Conservation (phyloP, 2,113 vertebrate species). For the Monarcha castaneiventris region DNA sequence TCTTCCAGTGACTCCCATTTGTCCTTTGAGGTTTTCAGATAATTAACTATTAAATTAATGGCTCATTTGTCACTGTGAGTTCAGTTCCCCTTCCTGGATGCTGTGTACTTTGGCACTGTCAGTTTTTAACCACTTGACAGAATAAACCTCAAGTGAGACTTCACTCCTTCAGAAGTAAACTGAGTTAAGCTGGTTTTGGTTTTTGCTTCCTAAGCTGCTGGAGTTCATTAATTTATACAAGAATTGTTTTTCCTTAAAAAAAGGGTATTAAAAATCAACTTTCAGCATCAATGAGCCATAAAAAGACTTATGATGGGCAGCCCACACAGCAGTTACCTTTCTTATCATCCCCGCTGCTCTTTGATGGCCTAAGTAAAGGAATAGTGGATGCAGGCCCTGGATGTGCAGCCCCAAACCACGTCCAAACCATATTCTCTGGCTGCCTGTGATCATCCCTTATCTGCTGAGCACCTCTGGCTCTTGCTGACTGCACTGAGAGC, state of each 20-base stretch:
- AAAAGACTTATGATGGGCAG: background rate
- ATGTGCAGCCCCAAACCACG: background rate
- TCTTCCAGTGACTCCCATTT: conserved; percentile 8
- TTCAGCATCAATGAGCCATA: background rate
- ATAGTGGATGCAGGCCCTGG: background rate
- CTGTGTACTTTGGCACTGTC: conserved; percentile 2
- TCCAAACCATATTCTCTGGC: background rate
- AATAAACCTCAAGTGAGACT: background rate
- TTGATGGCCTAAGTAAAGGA: background rate
- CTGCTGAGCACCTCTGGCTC: background rate
- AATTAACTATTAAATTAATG: conserved; percentile 33
- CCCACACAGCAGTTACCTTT: background rate
- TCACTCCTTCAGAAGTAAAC: background rate
- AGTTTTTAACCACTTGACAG: background rate
- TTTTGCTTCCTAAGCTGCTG: background rate
- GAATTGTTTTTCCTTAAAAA: background rate
- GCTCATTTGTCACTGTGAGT: background rate
- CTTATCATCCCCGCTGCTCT: background rate
- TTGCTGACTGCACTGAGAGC: background rate
- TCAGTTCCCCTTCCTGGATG: conserved; percentile 36
- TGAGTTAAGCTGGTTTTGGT: background rate
- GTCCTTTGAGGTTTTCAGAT: conserved; percentile 38
- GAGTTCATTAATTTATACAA: background rate
- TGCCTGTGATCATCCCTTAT: background rate
- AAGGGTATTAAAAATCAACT: background rate